Evolutionary conservation across 2,888 invertebrate species (phyloP), one percentile per base, ranked within the genome.

Genomic region (Cosmopolites sordidus): DNA sequence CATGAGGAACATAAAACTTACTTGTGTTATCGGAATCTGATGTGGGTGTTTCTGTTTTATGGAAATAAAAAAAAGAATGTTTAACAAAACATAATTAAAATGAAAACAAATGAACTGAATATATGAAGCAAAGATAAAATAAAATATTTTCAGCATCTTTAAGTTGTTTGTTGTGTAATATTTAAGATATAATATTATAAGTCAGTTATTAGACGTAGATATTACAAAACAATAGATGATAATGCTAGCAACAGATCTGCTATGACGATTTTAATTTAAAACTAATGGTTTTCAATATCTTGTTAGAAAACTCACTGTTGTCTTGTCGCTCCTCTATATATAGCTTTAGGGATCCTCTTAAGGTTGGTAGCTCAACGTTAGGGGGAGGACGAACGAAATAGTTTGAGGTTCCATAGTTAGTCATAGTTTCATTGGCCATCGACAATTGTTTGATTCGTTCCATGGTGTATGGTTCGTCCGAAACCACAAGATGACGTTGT

Each of bases 401-500:
- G 46, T 53, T 62, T 16, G 38, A 56, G 39, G n/a, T 41, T 14
- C 38, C 45, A 11, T 22, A 17, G 9, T 45, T 43, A 5, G 14
- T 22, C 12, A 29, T 15, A 4, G 52, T 51, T 18, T 59, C 65
- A n/a, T 83, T 81, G 64, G 84, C 85, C 64, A 84, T 84, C n/a
- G 83, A 83, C 59, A 86, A 75, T 62, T 80, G 76, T 68, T 83
- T 84, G 58, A 91, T 76, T 68, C 87, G 85, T 54, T 88, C 87
- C 80, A 92, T 89, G 54, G 89, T 87, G 72, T 83, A 89, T n/a
- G 84, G 82, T 43, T 79, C 79, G 62, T 88, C 84, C 1, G 87
- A 84, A 57, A 92, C 83, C 39, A 95, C 86, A 60, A 95, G 79
- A 75, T 96, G 96, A 54, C 93, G 82, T 74, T 95, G 91, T 69